A percentile compares a stretch with the other conserved stretches of the same genome.
Conservation (phyloP, 2,888 invertebrate species). For the Diarsia brunnea region DNA sequence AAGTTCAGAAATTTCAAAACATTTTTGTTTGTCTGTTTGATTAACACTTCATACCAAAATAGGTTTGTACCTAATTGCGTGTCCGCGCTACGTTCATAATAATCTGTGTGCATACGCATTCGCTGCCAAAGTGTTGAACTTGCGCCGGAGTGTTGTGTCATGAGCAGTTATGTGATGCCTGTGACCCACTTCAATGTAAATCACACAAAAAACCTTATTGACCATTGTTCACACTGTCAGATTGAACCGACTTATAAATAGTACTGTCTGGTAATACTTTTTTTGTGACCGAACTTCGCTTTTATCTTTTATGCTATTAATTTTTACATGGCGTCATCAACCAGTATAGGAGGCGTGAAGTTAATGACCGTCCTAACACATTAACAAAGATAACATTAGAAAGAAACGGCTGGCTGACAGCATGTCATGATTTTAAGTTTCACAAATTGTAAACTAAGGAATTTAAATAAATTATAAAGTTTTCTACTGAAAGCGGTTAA, state of each 20-base stretch:
- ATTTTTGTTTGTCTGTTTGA: not conserved
- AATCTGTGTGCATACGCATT: constrained; percentile 64
- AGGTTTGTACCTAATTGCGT: constrained; percentile 55
- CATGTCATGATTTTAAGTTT: constrained; percentile 25
- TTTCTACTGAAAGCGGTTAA: constrained; percentile 31
- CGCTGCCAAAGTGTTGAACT: constrained; percentile 80
- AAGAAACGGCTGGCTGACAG: not conserved
- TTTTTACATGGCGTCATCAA: constrained; percentile 36
- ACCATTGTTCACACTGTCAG: constrained; percentile 73
- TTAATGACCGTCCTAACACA: constrained; percentile 36
- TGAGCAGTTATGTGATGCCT: constrained; percentile 85
- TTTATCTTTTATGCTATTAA: constrained; percentile 46
- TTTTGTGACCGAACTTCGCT: constrained; percentile 37
- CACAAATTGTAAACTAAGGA: constrained; percentile 12
- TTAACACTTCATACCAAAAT: constrained; percentile 8
- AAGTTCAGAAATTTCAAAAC: not conserved
- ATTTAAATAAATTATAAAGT: constrained; percentile 28
- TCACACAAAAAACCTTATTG: constrained; percentile 78
- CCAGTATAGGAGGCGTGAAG: constrained; percentile 3
- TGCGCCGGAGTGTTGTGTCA: constrained; percentile 82
- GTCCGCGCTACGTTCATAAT: constrained; percentile 50
- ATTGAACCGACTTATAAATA: constrained; percentile 44
- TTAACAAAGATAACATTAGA: constrained; percentile 1
- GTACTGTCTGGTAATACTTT: constrained; percentile 33
- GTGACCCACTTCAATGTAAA: constrained; percentile 82